Evolutionary conservation across 2,888 invertebrate species (phyloP), one percentile per base, ranked within the genome.

Genomic region (Linyphia triangularis): DNA sequence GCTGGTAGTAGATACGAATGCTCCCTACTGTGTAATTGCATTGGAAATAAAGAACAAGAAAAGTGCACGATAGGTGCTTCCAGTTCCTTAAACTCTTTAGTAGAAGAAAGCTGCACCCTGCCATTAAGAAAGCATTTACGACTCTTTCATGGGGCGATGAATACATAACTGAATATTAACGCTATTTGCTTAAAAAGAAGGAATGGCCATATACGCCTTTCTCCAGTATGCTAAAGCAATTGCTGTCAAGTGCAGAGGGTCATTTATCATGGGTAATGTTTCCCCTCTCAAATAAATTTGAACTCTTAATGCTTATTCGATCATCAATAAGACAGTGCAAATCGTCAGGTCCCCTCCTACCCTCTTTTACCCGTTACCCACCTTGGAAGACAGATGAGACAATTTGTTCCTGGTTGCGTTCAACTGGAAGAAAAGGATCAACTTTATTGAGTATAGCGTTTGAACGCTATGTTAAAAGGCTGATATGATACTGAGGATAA

Each of bases 261-360:
- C 75, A 85, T 85, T 85, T 77, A 85, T 85, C 77, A 75, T n/a
- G 22, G 57, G 77, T 77, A 85, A 85, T 77, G 84, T 75, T 85
- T 75, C 59, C 67, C 75, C 67, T 77, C 77, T 75, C 84, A 85
- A 77, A 85, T 85, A 77, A 75, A 75, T 85, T 85, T 77, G 75
- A 85, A 85, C 77, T 77, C 77, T 69, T 85, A 85, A 85, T 85
- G 84, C 77, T 85, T 77, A 77, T 85, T 75, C 75, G 77, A 85
- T 85, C 84, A 85, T 85, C 84, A 85, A 77, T 75, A 77, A 69
- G 75, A 77, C 84, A 67, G 77, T 85, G 84, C 73, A 65, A 73
- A 75, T 83, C 73, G 83, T 83, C 81, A 22, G 59, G 51, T 7
- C 16, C n/a, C 57, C 33, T 6, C 37, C 33, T n/a, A 16, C 63